phyloP scores from a whole-genome alignment of 2,797 vertebrate species.

The Poliocrania exsul region DNA sequence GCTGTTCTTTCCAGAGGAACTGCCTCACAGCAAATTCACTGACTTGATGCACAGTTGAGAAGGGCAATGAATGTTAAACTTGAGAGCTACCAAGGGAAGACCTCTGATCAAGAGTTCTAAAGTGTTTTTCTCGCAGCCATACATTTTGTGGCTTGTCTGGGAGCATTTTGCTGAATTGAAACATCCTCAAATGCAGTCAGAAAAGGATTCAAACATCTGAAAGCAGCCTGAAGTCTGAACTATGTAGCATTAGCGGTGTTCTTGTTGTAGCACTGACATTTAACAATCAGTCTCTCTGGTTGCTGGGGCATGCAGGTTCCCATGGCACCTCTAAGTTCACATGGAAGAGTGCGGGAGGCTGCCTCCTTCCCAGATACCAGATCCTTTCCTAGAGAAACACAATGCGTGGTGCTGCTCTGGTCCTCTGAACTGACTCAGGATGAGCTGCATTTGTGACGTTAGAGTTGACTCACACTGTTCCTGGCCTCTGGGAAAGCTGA shows the following conservation, averaged over 20 bases:
- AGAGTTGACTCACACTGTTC: rapidly evolving
- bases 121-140: background rate
- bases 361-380: background rate
- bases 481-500: background rate
- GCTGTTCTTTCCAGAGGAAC: background rate
- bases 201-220: background rate
- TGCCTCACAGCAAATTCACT: background rate
- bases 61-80: background rate
- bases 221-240: background rate
- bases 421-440: background rate
- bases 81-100: background rate
- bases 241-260: background rate
- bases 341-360: background rate
- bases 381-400: background rate
- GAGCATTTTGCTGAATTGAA: background rate
- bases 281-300: background rate
- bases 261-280: background rate
- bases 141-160: background rate
- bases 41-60: background rate
- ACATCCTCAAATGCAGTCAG: background rate
- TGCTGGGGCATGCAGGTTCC: background rate
- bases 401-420: background rate
- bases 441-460: background rate
- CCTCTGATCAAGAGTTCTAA: background rate
- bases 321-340: background rate